A percentile compares a stretch with the other conserved stretches of the same genome.
Evolutionary conservation across 2,113 vertebrate genomes (phyloP).

Genomic region (Manacus vitellinus): DNA sequence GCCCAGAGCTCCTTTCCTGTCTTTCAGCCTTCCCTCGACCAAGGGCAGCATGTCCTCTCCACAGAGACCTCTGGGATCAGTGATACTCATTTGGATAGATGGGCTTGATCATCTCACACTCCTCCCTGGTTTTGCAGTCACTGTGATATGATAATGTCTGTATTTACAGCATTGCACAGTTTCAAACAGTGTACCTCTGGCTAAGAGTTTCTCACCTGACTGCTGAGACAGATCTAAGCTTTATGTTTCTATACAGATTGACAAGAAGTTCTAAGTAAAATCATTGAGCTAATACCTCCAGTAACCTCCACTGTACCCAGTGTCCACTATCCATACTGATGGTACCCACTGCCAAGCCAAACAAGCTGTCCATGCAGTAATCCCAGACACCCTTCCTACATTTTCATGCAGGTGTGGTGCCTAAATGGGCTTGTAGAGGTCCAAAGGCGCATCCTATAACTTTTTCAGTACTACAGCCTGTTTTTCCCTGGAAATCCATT

Average conservation of each 20-base stretch:
- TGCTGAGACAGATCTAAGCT: background rate
- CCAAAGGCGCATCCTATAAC: background rate
- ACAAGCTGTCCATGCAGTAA: background rate
- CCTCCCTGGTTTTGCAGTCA: background rate
- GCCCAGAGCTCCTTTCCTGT: background rate
- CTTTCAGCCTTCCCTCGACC: background rate
- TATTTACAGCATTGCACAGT: background rate
- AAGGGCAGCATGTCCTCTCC: background rate
- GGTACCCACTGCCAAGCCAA: background rate
- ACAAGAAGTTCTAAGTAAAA: background rate
- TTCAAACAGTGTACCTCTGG: background rate
- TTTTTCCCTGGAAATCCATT: background rate
- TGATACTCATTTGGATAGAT: background rate
- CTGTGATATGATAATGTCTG: background rate
- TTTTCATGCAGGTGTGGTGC: background rate
- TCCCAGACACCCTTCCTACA: background rate
- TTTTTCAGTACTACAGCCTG: background rate
- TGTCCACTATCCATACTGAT: rapidly evolving
- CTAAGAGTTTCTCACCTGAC: background rate
- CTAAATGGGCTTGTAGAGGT: background rate
- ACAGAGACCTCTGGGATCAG: background rate
- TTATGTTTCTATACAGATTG: background rate
- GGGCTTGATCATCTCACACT: background rate
- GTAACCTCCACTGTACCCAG: background rate
- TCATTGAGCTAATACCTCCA: background rate